Conservation (phyloP, 2,113 vertebrate species). For the Bombycilla garrulus region DNA sequence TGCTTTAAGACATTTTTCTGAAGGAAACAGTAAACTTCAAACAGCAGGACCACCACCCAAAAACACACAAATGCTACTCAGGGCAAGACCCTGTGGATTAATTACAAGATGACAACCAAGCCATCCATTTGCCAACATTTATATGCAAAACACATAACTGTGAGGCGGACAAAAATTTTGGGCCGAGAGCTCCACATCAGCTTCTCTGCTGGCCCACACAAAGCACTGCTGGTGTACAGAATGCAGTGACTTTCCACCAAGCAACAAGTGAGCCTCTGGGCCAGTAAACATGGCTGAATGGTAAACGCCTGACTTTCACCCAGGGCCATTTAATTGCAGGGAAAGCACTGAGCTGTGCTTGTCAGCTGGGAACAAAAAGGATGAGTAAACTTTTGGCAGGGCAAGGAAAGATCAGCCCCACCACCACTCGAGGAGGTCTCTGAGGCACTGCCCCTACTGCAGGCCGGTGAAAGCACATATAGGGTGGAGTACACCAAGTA, state of each 20-base stretch:
- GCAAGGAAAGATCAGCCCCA: neutral
- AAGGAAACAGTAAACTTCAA: neutral
- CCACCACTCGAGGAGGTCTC: neutral
- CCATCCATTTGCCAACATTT: neutral
- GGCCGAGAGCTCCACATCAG: neutral
- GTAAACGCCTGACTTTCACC: neutral
- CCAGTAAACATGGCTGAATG: fast-evolving
- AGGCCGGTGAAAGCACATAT: neutral
- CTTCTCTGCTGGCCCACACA: neutral
- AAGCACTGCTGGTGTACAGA: neutral
- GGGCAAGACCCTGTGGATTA: neutral
- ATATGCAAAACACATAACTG: neutral
- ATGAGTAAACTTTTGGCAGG: neutral
- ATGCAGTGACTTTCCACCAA: neutral
- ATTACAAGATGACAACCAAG: neutral
- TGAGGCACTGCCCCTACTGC: neutral
- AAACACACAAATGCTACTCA: neutral
- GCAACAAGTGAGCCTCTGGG: neutral
- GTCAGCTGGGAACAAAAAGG: neutral
- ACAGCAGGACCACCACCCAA: neutral
- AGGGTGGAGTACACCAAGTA: neutral
- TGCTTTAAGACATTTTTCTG: neutral
- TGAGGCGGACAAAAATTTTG: neutral
- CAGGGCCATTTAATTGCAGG: neutral
- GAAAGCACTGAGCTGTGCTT: neutral